Evolutionary conservation across 1,140 invertebrate species (phyloP), one percentile per base, ranked within the genome.

Genomic region (Heliconius eleuchia): DNA sequence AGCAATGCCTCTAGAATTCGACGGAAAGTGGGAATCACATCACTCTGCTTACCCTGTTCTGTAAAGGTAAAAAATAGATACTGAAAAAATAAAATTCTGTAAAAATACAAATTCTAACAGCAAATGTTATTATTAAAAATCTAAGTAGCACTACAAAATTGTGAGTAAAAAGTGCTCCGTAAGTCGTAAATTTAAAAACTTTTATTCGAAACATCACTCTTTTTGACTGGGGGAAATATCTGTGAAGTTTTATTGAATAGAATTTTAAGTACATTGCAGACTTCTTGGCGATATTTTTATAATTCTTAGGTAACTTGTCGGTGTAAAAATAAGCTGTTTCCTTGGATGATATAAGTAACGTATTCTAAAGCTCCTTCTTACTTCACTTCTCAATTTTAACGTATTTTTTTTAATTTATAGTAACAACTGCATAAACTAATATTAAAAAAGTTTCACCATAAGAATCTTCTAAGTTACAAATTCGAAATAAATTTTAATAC

Each of bases 121-220:
- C 71, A 39, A 71, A 34, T n/a, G 18, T 71, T 71, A 71, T 71
- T 37, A 71, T 27, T 18, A 71, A 39, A n/a, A 73, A 23, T 46
- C n/a, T 73, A 73, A 73, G 39, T 52, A 46, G 19, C 42, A 52
- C 72, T 73, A 73, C 73, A 72, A 78, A 57, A 71, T 78, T 37
- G 60, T 52, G 30, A 77, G 73, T 78, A 78, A 81, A 78, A 78
- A 78, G 73, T 76, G 80, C 9, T 76, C 70, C 80, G 75, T 46
- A 46, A 46, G 42, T 78, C 80, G 80, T 78, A 81, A 78, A 81
- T 81, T 76, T 78, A n/a, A 37, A 80, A 81, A 81, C 76, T 81
- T 81, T 73, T 81, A 77, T 78, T 78, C 76, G 75, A 73, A 73
- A 75, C 77, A 78, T 81, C 80, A 75, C 80, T 75, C 80, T 81